Base-by-base conservation (phyloP, 1,140 invertebrate genomes). In the Danaus plexippus region DNA sequence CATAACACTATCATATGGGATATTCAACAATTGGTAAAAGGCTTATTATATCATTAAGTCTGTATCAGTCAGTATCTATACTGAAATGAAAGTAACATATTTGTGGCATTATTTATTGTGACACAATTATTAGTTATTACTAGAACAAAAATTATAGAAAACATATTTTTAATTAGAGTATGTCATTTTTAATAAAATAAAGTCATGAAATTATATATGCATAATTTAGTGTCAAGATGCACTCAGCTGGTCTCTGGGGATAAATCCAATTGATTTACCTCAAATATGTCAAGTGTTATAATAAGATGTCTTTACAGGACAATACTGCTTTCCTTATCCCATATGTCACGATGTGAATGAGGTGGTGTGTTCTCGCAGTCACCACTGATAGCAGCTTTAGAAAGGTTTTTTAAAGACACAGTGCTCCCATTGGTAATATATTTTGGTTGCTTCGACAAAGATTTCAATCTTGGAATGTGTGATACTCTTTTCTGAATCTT, bases 361-460 rank as follows among this genome's bases (percentile, higher is more conserved):
- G 87, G 87, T 46, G 87, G 87, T 22, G 87, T 87, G 58, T 88
- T 88, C 65, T 88, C 87, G 75, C 80, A 87, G 52, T 85, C 81
- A 18, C 80, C 81, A 65, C 60, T 67, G 9, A 81, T 57, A 11
- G 52, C 63, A 48, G 69, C 51, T 64, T 79, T 83, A 13, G 73
- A 64, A 42, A 78, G 71, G 58, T 64, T 77, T 61, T 78, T 84
- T 40, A 86, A 63, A 49, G 83, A 86, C 50, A 83, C 55, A 56
- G 67, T 80, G 48, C 80, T 85, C 9, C 67, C 75, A 41, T 61
- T 65, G 47, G 64, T 59, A 8, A 63, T 48, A 49, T 70, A 52
- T 57, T 72, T 75, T 12, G 67, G 52, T 55, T 63, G 75, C 57
- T 82, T 84, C 22, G 73, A 61, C 47, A 87, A 67, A 22, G 74